A percentile compares a stretch with the other conserved stretches of the same genome.
These are phyloP conservation scores for Nerophis lumbriciformis DNA, from an alignment of 2,113 vertebrate genomes.

Conservation along the genomic window DNA sequence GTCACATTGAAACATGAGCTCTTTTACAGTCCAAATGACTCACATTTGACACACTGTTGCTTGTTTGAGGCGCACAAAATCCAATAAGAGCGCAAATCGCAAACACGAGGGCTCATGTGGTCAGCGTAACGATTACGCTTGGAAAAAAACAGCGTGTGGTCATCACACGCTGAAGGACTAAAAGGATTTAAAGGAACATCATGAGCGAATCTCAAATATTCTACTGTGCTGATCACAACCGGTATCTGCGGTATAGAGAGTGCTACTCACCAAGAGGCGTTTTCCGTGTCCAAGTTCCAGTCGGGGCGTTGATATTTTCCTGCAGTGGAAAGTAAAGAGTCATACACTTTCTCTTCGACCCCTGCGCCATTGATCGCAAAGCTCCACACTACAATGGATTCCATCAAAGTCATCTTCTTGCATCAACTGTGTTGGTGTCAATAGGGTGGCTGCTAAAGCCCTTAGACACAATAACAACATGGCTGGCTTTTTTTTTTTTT, in stretches of 20 bases:
- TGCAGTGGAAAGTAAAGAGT: no score
- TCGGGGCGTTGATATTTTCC: no score
- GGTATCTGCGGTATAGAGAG: no score
- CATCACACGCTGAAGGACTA: background rate
- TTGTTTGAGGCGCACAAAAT: background rate
- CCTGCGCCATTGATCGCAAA: no score
- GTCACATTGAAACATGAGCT: background rate
- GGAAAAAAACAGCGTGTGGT: no score
- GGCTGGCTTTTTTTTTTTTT: background rate
- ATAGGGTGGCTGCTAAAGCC: background rate
- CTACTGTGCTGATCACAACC: background rate
- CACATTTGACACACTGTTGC: background rate
- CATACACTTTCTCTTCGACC: no score
- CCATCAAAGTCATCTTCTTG: no score
- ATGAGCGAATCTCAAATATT: background rate
- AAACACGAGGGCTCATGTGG: no score
- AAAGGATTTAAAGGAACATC: conserved; percentile 2
- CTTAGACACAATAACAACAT: background rate
- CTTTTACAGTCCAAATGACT: background rate
- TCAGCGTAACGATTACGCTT: no score
- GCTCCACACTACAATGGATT: no score
- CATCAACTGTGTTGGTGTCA: background rate
- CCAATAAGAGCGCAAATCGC: background rate
- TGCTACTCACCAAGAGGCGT: no score
- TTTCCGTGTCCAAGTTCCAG: no score